Evolutionary conservation across 2,888 invertebrate species (phyloP), one percentile per base, ranked within the genome.

Genomic region (Gastracanthus pulcherrimus): DNA sequence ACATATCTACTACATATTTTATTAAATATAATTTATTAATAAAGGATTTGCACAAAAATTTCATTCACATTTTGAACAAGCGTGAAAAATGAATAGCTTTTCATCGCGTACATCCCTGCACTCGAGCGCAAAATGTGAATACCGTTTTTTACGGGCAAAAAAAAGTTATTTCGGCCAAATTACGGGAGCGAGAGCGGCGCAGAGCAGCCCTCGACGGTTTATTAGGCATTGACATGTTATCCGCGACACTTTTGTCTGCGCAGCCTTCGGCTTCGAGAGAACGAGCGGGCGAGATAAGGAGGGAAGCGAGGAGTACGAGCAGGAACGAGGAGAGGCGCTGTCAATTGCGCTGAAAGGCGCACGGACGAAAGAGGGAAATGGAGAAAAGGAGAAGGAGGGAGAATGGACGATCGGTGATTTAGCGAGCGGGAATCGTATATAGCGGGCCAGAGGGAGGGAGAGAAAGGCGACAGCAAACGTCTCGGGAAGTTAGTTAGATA

Each of bases 401-500:
- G 41, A 75, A 66, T 9, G 55, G 48, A 51, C 74, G 75, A 81
- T 81, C 77, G 77, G 76, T 81, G 77, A 81, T 81, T 81, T 77
- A 74, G 77, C 77, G 34, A 72, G 36, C 51, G 29, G 34, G 34
- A 29, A 45, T 41, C 41, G 41, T n/a, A n/a, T n/a, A n/a, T n/a
- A n/a, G 5, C 3, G 41, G 16, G 19, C n/a, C 19, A 9, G 26
- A 55, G 55, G 13, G 66, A 23, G 23, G 70, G 60, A 76, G 71
- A 70, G 36, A 62, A 77, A 58, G 66, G 75, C 78, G 78, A 78
- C 78, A 83, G 81, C 77, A 72, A 81, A 75, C 80, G 71, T 80
- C 80, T 80, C 87, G 83, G 55, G 80, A 83, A 88, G 88, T 87
- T 88, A 88, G 89, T 90, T 90, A 90, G 90, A 90, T 90, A 90